These are phyloP conservation scores for Poecilia velifera DNA, from an alignment of 2,797 vertebrate genomes.

Conservation along the genomic window DNA sequence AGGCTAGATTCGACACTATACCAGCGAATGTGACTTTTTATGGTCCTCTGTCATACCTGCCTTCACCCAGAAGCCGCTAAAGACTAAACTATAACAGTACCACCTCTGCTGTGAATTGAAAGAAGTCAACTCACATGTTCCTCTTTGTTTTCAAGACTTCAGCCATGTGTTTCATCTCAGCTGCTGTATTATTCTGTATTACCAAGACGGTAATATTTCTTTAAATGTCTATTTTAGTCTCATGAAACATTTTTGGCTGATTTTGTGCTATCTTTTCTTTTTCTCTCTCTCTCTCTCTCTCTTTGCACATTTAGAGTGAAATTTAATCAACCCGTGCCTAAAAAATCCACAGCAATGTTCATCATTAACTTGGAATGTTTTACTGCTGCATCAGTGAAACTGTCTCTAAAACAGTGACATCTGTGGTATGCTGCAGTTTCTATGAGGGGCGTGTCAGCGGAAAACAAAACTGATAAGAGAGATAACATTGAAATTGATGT, in stretches of 20 bases:
- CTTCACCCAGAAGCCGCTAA: conserved; percentile 8
- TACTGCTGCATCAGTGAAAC: not conserved
- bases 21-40: conserved; percentile 27
- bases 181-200: not conserved
- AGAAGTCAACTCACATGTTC: not conserved
- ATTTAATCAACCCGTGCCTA: not conserved
- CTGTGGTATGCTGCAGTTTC: conserved; percentile 56
- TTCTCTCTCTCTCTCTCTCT: too few relatives aligned
- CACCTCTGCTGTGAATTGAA: not conserved
- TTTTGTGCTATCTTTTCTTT: not conserved
- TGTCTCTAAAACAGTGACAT: conserved; percentile 33
- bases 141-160: not conserved
- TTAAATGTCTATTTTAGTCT: not conserved
- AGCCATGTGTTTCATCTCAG: not conserved
- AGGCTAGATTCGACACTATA: not conserved
- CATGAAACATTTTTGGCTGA: not conserved
- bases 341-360: not conserved
- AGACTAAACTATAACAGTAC: not conserved
- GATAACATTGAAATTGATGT: conserved; percentile 38
- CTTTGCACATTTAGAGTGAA: not conserved
- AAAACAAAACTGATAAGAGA: conserved; percentile 56
- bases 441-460: conserved; percentile 60
- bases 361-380: conserved; percentile 4
- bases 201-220: not conserved
- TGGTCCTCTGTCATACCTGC: conserved; percentile 8